Evolutionary conservation across 1,140 invertebrate genomes (phyloP).

Genomic region (Metopolophium dirhodum): DNA sequence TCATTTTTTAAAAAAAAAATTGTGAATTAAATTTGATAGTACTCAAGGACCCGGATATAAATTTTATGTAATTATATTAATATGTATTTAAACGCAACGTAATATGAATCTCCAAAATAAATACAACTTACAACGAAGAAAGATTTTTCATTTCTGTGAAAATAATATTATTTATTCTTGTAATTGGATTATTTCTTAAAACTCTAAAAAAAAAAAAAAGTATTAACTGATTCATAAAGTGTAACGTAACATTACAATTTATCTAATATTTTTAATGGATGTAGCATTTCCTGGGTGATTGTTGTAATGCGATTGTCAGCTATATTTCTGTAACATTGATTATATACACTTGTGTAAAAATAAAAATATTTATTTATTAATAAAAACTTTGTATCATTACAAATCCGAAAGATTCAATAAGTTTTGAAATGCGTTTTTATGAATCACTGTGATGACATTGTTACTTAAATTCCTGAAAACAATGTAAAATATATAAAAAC

Average conservation of each 20-base stretch:
- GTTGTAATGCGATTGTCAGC: neutral
- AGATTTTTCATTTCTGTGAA: conserved; percentile 18
- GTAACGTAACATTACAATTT: conserved; percentile 13
- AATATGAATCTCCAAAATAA: neutral
- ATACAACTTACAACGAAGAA: conserved; percentile 20
- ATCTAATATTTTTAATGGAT: neutral
- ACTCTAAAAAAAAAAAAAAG: neutral
- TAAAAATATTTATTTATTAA: neutral
- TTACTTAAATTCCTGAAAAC: conserved; percentile 37
- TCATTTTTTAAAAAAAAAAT: neutral
- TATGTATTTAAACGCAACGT: neutral
- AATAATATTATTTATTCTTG: neutral
- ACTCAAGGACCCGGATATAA: neutral
- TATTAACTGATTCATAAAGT: neutral
- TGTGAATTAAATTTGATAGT: neutral
- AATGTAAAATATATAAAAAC: neutral
- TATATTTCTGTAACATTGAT: conserved; percentile 38
- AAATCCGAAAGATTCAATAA: neutral
- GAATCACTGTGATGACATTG: neutral
- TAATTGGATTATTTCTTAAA: conserved; percentile 36
- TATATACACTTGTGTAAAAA: neutral
- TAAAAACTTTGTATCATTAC: neutral
- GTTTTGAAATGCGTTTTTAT: conserved; percentile 33
- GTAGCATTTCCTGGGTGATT: neutral
- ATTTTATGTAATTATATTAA: neutral